Base-by-base conservation (phyloP, 2,888 invertebrate species). In the Phyto melanocephala region DNA sequence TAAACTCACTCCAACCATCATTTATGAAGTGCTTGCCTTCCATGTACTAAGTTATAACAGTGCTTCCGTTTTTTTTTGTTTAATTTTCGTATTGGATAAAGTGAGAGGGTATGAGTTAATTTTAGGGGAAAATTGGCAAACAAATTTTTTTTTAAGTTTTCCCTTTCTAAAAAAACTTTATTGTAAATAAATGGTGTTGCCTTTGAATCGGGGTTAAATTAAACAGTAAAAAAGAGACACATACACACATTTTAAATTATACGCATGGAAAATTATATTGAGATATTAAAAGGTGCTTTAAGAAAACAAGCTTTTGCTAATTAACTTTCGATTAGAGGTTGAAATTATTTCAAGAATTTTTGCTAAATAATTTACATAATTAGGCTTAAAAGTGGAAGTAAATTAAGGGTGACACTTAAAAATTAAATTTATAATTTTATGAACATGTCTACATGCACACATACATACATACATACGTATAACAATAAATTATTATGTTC, bases 111-210 rank as follows among this genome's bases (percentile, higher is more conserved):
- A 37, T 33, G 24, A 54, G 15, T 54, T 70, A 20, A 33, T 58
- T 70, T 70, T 52, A 37, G 70, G 58, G 58, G n/a, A 20, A 70
- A 74, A 70, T 78, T 71, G 52, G 65, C 60, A 71, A 68, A 74
- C 10, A 45, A n/a, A n/a, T n/a, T n/a, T n/a, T n/a, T n/a, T 78
- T 78, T 40, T 63, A 77, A 56, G 54, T 70, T 54, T 54, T 54
- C 35, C 37, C 15, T n/a, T 63, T 40, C 10, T 5, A 20, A 35
- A 45, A 20, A 37, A 63, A 15, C n/a, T n/a, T 20, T 42, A 33
- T 4, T 50, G 7, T 56, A 58, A 5, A n/a, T 54, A 7, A 13
- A 33, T 72, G 65, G 37, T 60, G 37, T 22, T 65, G 17, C 10
- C n/a, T 33, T 35, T 13, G 40, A 68, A 45, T 65, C n/a, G 24